Evolutionary conservation across 37 sponge, comb jelly and placozoan genomes (phyloP).

Genomic region (Cladorhizidae sp.): DNA sequence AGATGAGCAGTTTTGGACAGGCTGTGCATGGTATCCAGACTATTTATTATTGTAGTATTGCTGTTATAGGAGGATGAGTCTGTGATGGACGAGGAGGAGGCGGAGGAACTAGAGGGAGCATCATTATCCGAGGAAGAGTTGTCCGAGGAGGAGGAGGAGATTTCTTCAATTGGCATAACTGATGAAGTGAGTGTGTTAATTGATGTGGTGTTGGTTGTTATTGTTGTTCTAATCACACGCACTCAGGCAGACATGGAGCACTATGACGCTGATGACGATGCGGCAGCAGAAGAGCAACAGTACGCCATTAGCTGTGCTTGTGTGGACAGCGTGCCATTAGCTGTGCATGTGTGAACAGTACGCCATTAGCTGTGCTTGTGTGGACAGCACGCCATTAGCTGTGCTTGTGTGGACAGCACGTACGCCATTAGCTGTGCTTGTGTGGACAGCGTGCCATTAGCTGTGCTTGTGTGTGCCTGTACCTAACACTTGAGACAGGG

Average conservation of each 20-base stretch:
- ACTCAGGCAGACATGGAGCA: slow-evolving; percentile 31
- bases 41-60: no score
- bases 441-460: not conserved
- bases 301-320: slow-evolving; percentile 15
- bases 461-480: no score
- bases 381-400: no score
- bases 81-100: slow-evolving; percentile 34
- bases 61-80: slow-evolving; percentile 3
- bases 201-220: not conserved
- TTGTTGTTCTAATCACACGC: not conserved
- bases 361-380: no score
- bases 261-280: slow-evolving; percentile 67
- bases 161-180: slow-evolving; percentile 16
- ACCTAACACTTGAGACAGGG: no score
- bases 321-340: not conserved
- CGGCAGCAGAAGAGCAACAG: slow-evolving; percentile 62
- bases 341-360: no score
- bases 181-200: slow-evolving; percentile 29
- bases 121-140: not conserved
- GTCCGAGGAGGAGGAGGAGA: slow-evolving; percentile 17
- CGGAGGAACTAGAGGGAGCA: not conserved
- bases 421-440: slow-evolving; percentile 15
- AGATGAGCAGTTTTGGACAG: no score
- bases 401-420: no score
- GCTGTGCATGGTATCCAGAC: no score